A percentile compares a stretch with the other conserved stretches of the same genome.
phyloP scores from a whole-genome alignment of 2,113 vertebrate species.

The Ellobius talpinus region DNA sequence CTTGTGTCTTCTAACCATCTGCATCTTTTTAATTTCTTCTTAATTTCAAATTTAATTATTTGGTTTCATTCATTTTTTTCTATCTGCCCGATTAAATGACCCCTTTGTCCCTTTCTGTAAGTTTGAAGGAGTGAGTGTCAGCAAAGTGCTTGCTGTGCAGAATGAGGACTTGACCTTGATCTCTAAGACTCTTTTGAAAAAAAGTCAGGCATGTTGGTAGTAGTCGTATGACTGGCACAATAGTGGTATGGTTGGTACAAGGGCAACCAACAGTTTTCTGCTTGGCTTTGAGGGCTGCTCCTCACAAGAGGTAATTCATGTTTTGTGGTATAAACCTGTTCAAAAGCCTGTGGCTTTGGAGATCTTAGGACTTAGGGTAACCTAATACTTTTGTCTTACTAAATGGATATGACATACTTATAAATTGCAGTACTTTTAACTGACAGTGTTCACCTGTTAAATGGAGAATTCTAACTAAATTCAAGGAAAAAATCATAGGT shows the following conservation, averaged over 20 bases:
- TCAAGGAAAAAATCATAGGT: neutral
- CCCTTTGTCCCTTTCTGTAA: neutral
- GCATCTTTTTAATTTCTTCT: neutral
- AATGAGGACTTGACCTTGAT: neutral
- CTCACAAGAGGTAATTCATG: neutral
- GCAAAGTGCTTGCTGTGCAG: neutral
- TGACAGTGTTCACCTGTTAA: slow-evolving; percentile 15
- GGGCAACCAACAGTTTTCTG: neutral
- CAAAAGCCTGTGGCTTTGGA: neutral
- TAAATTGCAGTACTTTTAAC: neutral
- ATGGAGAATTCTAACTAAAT: neutral
- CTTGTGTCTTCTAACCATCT: no score
- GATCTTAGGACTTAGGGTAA: neutral
- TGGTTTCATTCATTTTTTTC: neutral
- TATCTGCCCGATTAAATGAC: neutral
- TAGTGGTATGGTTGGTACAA: no score
- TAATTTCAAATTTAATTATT: neutral
- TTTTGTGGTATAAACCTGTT: neutral
- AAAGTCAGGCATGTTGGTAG: no score
- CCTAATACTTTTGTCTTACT: neutral
- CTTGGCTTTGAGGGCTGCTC: neutral
- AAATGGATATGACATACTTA: neutral
- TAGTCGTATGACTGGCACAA: neutral
- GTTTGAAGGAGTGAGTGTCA: neutral
- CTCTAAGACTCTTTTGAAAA: neutral